Percentiles rank a stretch among this genome's conserved stretches.
Conservation (phyloP, 2,888 invertebrate species). For the Podabrus alpinus region DNA sequence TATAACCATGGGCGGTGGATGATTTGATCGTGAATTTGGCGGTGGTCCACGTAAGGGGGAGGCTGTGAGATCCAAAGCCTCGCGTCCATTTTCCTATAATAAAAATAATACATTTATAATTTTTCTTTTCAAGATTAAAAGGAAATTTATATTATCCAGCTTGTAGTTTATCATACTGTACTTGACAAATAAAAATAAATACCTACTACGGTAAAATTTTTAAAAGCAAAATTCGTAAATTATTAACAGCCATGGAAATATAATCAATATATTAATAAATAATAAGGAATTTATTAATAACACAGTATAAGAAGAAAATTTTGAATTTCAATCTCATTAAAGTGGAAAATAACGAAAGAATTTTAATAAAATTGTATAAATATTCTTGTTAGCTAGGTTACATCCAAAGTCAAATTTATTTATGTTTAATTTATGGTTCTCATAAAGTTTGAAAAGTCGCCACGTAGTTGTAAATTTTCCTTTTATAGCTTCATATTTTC, state of each 20-base stretch:
- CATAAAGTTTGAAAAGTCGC: background rate
- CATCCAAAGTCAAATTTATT: background rate
- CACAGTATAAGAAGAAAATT: background rate
- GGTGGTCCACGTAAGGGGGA: slow-evolving; percentile 84
- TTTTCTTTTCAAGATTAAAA: background rate
- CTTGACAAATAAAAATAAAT: background rate
- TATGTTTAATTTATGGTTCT: background rate
- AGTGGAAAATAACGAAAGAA: background rate
- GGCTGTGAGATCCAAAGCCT: slow-evolving; percentile 89
- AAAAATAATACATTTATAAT: slow-evolving; percentile 17
- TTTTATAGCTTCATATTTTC: background rate
- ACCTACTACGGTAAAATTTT: background rate
- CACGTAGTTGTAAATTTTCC: background rate
- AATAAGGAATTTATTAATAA: background rate
- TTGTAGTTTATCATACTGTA: background rate
- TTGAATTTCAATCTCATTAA: background rate
- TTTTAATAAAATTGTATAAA: background rate
- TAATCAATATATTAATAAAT: background rate
- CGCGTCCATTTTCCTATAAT: slow-evolving; percentile 83
- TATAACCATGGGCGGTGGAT: slow-evolving; percentile 78
- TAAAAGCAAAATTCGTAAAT: background rate
- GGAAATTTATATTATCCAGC: background rate
- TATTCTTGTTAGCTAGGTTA: background rate
- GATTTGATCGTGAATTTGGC: slow-evolving; percentile 63
- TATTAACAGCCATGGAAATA: background rate